phyloP scores from a whole-genome alignment of 2,888 invertebrate species.

The Ornithoptera priamus region DNA sequence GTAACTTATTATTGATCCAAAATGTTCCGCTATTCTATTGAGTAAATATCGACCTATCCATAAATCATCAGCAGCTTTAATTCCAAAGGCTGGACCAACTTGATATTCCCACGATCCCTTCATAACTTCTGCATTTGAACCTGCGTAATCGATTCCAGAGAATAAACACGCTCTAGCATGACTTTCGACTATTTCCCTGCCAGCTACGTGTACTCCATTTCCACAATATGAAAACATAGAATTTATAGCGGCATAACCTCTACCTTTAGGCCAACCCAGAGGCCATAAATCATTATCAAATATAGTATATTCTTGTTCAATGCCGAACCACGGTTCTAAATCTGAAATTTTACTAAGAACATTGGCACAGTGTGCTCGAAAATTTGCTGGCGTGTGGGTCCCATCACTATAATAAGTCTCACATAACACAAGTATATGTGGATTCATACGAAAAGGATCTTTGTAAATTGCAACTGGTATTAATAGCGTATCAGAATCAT shows the following conservation, averaged over 20 bases:
- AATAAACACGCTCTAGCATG: slow-evolving; percentile 92
- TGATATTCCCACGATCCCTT: slow-evolving; percentile 96
- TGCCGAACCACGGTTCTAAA: slow-evolving; percentile 92
- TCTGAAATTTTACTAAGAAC: slow-evolving; percentile 74
- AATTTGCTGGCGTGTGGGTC: slow-evolving; percentile 86
- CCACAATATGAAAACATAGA: slow-evolving; percentile 94
- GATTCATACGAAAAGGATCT: slow-evolving; percentile 93
- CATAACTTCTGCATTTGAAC: slow-evolving; percentile 99
- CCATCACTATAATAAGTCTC: slow-evolving; percentile 88
- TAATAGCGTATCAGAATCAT: slow-evolving; percentile 93
- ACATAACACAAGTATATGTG: slow-evolving; percentile 93
- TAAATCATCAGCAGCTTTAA: slow-evolving; percentile 89
- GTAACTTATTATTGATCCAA: slow-evolving; percentile 84
- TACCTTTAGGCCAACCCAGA: slow-evolving; percentile 94
- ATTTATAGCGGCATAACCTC: slow-evolving; percentile 90
- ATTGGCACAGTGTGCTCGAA: slow-evolving; percentile 84
- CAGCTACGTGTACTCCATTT: slow-evolving; percentile 95
- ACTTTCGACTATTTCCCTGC: slow-evolving; percentile 95
- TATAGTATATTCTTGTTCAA: slow-evolving; percentile 95
- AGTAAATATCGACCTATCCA: slow-evolving; percentile 93
- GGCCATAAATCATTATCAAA: slow-evolving; percentile 91
- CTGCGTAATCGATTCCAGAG: slow-evolving; percentile 93
- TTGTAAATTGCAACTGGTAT: slow-evolving; percentile 93
- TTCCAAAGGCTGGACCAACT: slow-evolving; percentile 94
- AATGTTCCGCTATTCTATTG: slow-evolving; percentile 91